Conservation (phyloP, 1,140 invertebrate genomes). For the Hormaphis cornu region DNA sequence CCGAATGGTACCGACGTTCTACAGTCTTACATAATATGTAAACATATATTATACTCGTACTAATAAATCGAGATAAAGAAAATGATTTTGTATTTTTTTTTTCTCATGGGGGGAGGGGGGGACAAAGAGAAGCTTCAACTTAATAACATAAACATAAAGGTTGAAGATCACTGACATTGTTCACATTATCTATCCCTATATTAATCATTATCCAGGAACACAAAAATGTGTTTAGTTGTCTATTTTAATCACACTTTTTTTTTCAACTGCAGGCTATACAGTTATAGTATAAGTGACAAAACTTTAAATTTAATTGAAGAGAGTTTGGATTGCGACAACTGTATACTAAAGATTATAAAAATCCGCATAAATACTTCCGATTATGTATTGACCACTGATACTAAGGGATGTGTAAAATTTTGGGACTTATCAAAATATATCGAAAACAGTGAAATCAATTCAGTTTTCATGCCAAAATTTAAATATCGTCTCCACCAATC, state of each 20-base stretch:
- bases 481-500: conserved; percentile 50
- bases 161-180: no score
- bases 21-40: no score
- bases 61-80: no score
- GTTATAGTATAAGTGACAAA: conserved; percentile 29
- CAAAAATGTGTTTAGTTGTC: no score
- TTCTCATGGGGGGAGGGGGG: no score
- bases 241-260: neutral
- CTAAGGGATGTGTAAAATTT: conserved; percentile 55
- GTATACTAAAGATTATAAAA: conserved; percentile 50
- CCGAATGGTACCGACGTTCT: no score
- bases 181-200: no score
- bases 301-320: conserved; percentile 36
- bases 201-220: no score
- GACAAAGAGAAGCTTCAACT: no score
- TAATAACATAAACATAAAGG: no score
- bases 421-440: conserved; percentile 48
- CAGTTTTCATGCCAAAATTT: conserved; percentile 7
- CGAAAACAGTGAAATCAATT: conserved; percentile 34
- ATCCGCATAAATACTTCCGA: conserved; percentile 41
- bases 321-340: conserved; percentile 46
- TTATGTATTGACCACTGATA: conserved; percentile 52
- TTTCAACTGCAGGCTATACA: conserved; percentile 16
- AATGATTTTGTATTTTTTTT: no score
- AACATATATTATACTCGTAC: no score